Evolutionary conservation across 35 echinoderm and acorn worm species (phyloP), one percentile per base, ranked within the genome.

Genomic region (Heliocidaris erythrogramma): DNA sequence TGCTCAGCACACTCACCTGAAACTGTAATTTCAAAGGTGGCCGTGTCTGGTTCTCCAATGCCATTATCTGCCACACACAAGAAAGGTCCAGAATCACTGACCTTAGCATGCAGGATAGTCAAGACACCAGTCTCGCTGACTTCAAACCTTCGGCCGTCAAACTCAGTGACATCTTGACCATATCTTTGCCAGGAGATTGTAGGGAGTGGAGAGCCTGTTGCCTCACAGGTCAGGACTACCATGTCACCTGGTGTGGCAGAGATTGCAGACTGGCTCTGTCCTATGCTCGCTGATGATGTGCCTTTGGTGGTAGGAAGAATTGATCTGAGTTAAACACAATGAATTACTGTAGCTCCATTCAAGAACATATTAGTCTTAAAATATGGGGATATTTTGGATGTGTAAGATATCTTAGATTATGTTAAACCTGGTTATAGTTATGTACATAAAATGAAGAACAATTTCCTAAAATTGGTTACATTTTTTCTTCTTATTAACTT

Each of bases 61-160:
- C 98, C 98, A 90, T 99, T 99, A 48, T 94, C 92, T 7, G 98
- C 98, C 18, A 48, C 93, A 50, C 98, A 99, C 49, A 59, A 86
- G 59, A 97, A 99, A 13, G 65, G 90, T 60, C 97, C 98, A 30
- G 92, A 90, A 95, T 99, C 98, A 48, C 56, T 78, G 17, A 89
- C 65, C 31, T 32, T 86, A 9, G 96, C 91, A 71, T 93, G 30
- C 7, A 85, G 49, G 85, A 99, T 97, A 85, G 86, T 97, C 11
- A 99, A 91, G 9, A 89, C 87, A 4, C 98, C 98, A 32, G 52
- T 95, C 65, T 60, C 86, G n/a, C 86, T 85, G 13, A 94, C 86
- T 16, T 86, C 52, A 27, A 96, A 78, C 32, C 94, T 95, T 24
- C 85, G 93, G 94, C 94, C 94, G 24, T 31, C 16, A 14, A 96